Base-by-base conservation (phyloP, 2,888 invertebrate genomes). In the Dusona sp. region DNA sequence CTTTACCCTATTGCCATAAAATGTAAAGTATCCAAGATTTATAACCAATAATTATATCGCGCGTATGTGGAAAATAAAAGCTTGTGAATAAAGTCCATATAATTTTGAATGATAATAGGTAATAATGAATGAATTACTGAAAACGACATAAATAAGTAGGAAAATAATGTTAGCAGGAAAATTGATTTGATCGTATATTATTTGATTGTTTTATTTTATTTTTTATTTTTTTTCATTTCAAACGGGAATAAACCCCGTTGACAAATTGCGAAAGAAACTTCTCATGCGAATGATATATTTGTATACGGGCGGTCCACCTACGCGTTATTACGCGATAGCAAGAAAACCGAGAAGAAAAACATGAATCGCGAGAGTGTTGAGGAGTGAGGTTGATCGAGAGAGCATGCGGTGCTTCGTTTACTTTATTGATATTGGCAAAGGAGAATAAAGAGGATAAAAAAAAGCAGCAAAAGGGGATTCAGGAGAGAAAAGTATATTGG, bases 381-480 rank as follows among this genome's bases (percentile, higher is more conserved):
- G 65, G 57, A 68, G 73, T 74, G 42, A 61, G 61, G 25, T 38
- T 25, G 22, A 74, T 38, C 48, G 81, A 57, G 72, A 87, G 83
- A 85, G 75, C 75, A 70, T 68, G 78, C 72, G 79, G 83, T 87
- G 86, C 61, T 42, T 74, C 83, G 84, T 86, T 88, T 85, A 87
- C 86, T 78, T 83, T 88, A 87, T 90, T 84, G 87, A 83, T 83
- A 84, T 75, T 72, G 75, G 54, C 72, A 51, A 48, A 57, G 57
- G 19, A 11, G 48, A 22, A 65, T 61, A 61, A 61, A 29, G 45
- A 75, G 42, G 19, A 25, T 19, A 38, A 75, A n/a, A 11, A 45
- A 74, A 75, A 64, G 45, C 29, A 6, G 13, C 6, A 6, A 22
- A 64, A 16, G 61, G 61, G 13, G 25, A 7, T 38, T 33, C 22